Evolutionary conservation across 1,140 invertebrate species (phyloP), one percentile per base, ranked within the genome.

Genomic region (Lethrus apterus): DNA sequence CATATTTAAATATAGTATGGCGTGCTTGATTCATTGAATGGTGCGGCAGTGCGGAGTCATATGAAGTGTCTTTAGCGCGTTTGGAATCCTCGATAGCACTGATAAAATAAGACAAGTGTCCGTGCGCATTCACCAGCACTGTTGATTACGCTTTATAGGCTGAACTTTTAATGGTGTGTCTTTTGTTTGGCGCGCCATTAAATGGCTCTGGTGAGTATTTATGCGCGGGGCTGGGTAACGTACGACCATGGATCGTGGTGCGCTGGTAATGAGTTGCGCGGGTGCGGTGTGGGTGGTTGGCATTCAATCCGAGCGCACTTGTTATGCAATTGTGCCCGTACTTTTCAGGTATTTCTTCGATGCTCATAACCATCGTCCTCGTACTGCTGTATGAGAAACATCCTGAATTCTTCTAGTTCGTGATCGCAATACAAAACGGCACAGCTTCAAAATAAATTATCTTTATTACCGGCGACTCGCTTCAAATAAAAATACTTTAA

Each of bases 171-270:
- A 43, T 36, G 47, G 47, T 46, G n/a, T 18, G 44, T 50, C 44
- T 50, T 54, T 49, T 54, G 44, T 54, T 50, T 49, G 45, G 51
- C 44, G 40, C 51, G 47, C 38, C 38, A 50, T 38, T 54, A 50
- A 54, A 54, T 47, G 50, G 51, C 51, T 47, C 33, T 40, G 32
- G 31, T 32, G 36, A 43, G 34, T 54, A 47, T 50, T 50, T 53
- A 50, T 50, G 44, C 44, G 33, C 51, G 35, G 33, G 40, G 17
- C 38, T 36, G 48, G 40, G 34, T 50, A 48, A 54, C 32, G 48
- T 50, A 50, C 44, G 45, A 49, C 18, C 32, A 23, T 31, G 34
- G 29, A 43, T 32, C 31, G 33, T 15, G 30, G 31, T 33, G 33
- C 38, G 44, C 47, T 34, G 44, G 51, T 53, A 53, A 53, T 53